These are phyloP conservation scores for Meganola albula DNA, from an alignment of 2,888 invertebrate species.

Conservation along the genomic window DNA sequence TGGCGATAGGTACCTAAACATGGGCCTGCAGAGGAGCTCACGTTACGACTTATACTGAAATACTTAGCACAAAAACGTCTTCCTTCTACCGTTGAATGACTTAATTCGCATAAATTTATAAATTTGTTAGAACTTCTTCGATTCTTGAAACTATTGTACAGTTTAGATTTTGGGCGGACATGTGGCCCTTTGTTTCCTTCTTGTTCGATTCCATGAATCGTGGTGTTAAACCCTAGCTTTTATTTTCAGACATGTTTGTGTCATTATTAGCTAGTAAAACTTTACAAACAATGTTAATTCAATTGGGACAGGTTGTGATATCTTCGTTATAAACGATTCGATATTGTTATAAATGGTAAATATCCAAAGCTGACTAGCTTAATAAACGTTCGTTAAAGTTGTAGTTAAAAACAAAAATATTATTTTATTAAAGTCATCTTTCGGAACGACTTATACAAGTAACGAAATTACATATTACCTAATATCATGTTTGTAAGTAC, in stretches of 20 bases:
- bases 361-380: slow-evolving; percentile 76
- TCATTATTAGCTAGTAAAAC: slow-evolving; percentile 76
- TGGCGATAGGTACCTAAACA: slow-evolving; percentile 42
- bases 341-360: slow-evolving; percentile 77
- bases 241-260: slow-evolving; percentile 74
- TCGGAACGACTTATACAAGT: slow-evolving; percentile 71
- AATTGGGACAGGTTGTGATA: slow-evolving; percentile 78
- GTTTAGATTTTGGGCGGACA: slow-evolving; percentile 67
- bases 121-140: slow-evolving; percentile 70
- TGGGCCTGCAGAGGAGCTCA: slow-evolving; percentile 31
- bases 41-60: slow-evolving; percentile 41
- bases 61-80: slow-evolving; percentile 75
- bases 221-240: slow-evolving; percentile 71
- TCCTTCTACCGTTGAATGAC: slow-evolving; percentile 75
- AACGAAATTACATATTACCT: slow-evolving; percentile 57
- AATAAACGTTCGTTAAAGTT: slow-evolving; percentile 74
- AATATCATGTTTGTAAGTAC: slow-evolving; percentile 64
- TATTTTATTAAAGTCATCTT: slow-evolving; percentile 73
- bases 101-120: slow-evolving; percentile 68
- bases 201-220: slow-evolving; percentile 77
- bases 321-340: slow-evolving; percentile 77
- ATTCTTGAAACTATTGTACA: slow-evolving; percentile 72
- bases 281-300: slow-evolving; percentile 78
- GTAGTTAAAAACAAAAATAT: slow-evolving; percentile 70
- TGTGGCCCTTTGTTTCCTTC: slow-evolving; percentile 68